Base-by-base conservation (phyloP, 1,140 invertebrate genomes). In the Drosophila ohnishii region DNA sequence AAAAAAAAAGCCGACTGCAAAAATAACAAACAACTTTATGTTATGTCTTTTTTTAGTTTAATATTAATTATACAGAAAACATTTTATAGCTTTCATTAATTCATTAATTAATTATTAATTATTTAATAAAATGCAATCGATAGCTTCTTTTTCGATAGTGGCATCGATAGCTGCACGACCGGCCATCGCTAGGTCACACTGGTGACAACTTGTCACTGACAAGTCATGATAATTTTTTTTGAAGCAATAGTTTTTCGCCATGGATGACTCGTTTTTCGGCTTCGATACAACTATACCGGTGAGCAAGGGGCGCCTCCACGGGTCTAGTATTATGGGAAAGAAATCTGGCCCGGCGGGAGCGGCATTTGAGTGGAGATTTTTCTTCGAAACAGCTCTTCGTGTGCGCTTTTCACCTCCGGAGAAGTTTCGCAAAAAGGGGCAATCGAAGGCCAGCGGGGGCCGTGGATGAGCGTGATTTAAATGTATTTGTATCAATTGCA, bases 191-290 rank as follows among this genome's bases (percentile, higher is more conserved):
- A 47, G 71, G 57, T 53, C 66, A 71, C 71, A 75, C 71, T 75
- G 67, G 56, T 73, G 71, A 75, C 71, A 75, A 75, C 69, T 75
- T 74, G 81, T 86, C 82, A 85, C 82, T 87, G 79, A 80, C 69
- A 84, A 83, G 83, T 88, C 83, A 87, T 88, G 84, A 84, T 88
- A 88, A 84, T 88, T 87, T 88, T 86, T 84, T 87, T 64, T 80
- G 71, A 84, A 78, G 66, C 61, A 88, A 70, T 77, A 75, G 78
- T 74, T 86, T 84, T 94, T 93, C 92, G 94, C 94, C 95, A 96
- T 96, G 95, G 95, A 95, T 94, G 94, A 96, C 94, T 94, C 95
- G 92, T 96, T 95, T 95, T 96, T 96, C 93, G 95, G 94, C 93
- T 95, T 96, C 92, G 94, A 95, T 93, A 94, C 94, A 91, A 93